These are phyloP conservation scores for Zalophus californianus DNA, from an alignment of 2,797 vertebrate genomes.

Conservation along the genomic window DNA sequence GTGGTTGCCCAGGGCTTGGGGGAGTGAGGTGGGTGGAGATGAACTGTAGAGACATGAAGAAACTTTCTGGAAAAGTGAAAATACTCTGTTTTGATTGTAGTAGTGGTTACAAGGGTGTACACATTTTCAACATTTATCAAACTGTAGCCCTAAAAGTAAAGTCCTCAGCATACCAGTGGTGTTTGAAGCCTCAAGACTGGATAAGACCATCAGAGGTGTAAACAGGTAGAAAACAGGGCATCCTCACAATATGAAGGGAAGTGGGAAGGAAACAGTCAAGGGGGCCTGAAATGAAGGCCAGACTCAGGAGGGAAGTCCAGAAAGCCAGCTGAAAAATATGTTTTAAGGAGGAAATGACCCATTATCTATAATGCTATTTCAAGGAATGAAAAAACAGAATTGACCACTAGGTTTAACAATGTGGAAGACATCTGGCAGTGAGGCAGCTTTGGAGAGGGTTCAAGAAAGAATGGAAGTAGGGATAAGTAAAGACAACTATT, in stretches of 20 bases:
- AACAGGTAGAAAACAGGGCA: not conserved
- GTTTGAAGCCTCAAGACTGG: not conserved
- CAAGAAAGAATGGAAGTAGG: not conserved
- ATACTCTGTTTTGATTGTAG: not conserved
- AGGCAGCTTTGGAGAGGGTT: not conserved
- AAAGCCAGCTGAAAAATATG: not conserved
- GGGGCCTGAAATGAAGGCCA: not conserved
- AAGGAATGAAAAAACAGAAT: not conserved
- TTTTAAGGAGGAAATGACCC: not conserved
- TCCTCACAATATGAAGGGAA: not conserved
- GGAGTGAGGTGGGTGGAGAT: not conserved
- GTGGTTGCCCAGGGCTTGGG: not conserved
- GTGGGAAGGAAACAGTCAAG: not conserved
- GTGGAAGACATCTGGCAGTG: not conserved
- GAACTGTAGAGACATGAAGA: not conserved
- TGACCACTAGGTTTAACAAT: not conserved
- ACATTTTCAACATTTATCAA: not conserved
- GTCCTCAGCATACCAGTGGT: not conserved
- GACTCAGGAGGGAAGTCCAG: no score
- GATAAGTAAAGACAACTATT: not conserved
- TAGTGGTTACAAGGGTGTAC: not conserved
- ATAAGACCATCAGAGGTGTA: not conserved
- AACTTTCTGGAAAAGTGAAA: not conserved
- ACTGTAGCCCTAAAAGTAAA: not conserved
- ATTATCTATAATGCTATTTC: not conserved